Evolutionary conservation across 2,888 invertebrate genomes (phyloP), one percentile per base, ranked within the genome.

Genomic region (Gastrophysa polygoni): DNA sequence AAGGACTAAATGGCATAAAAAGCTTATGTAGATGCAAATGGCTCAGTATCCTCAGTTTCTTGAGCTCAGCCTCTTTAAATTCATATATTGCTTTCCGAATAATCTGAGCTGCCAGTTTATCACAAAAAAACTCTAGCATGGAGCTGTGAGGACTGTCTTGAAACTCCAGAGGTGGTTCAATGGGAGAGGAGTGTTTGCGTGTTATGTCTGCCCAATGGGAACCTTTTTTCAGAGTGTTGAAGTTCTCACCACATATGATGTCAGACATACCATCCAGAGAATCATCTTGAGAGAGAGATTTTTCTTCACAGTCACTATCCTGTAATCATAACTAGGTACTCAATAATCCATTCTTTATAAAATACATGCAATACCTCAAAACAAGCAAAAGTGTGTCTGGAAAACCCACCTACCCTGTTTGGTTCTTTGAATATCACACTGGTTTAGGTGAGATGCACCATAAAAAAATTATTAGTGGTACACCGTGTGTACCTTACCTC

Each of bases 81-180:
- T 84, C 82, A 20, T 78, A 75, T 43, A 86, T 68, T 11, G 85
- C 85, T 66, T 84, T 84, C 57, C 82, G 82, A 16, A 86, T 75
- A 55, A 85, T 80, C 43, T 81, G 79, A 61, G 79, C 78, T 11
- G 85, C 81, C 50, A 86, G 72, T 70, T 77, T 79, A 44, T 83
- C 80, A 21, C 84, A 83, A 71, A 83, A 83, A 61, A 81, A 80
- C 28, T 84, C 80, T 44, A 84, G 71, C 56, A 73, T 60, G 1
- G 68, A 66, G 76, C 80, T 52, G 57, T 71, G 71, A 10, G 85
- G 85, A 70, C 83, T 84, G 72, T 87, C 92, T 83, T 93, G 93
- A 82, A 93, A 94, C 78, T 94, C 92, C 14, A 89, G 90, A 14
- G 94, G 94, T 64, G 94, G 94, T 76, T 92, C 92, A 69, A 93